Base-by-base conservation (phyloP, 2,888 invertebrate species). In the Hoplodrina ambigua region DNA sequence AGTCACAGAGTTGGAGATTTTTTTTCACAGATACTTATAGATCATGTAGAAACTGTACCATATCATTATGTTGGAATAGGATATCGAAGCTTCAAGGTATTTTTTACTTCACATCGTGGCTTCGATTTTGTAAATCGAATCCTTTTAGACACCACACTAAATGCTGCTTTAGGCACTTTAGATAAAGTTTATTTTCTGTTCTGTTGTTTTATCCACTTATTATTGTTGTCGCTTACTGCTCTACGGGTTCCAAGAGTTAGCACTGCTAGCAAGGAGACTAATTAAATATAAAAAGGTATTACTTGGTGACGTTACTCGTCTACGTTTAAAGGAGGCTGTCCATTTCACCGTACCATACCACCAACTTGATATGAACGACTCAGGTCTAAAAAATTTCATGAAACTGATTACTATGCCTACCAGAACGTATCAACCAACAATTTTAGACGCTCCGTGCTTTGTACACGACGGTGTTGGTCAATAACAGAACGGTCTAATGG, bases 201-300 rank as follows among this genome's bases (percentile, higher is more conserved):
- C 37, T 50, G 0, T 65, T 44, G n/a, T 69, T 46, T 66, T 66
- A n/a, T 30, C 4, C 6, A 41, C 54, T 5, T 71, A 13, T 25
- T 69, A 25, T 56, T 33, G 65, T 53, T 66, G 37, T 71, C 52
- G 55, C 52, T 67, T 81, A 64, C 25, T 61, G 55, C 49, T 62
- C 41, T 66, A 75, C 37, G 57, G 53, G 64, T 72, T 69, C 49
- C 69, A 82, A 52, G 30, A 62, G 63, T 65, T 65, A 74, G 72
- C 69, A 72, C 54, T 75, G 77, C 77, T 82, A 72, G 67, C 69
- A 64, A 55, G 60, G 65, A 79, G 65, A 69, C 57, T 72, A 69
- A 75, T 72, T 65, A 69, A 66, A 57, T 69, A 52, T 66, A 58
- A 67, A 64, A 19, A 67, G 59, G 50, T 71, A 56, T 53, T 64